Evolutionary conservation across 1,140 invertebrate species (phyloP).

Genomic region (Trichogramma pretiosum): DNA sequence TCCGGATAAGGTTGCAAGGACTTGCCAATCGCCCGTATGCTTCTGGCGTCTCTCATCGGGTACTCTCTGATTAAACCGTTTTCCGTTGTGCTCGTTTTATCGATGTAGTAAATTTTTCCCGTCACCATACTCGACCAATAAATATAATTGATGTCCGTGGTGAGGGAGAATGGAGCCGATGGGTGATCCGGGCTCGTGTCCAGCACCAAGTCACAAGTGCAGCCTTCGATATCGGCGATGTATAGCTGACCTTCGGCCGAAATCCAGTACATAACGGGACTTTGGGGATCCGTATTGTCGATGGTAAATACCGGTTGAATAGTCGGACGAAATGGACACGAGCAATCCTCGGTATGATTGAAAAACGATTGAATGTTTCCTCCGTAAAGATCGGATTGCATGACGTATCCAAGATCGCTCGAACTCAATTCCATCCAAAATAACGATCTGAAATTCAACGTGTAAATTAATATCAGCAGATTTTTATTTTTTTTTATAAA

Average conservation of each 20-base stretch:
- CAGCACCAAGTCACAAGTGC: slow-evolving; percentile 54
- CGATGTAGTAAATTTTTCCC: slow-evolving; percentile 55
- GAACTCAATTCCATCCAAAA: slow-evolving; percentile 60
- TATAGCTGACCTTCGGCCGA: slow-evolving; percentile 51
- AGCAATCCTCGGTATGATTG: slow-evolving; percentile 40
- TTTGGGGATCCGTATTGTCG: slow-evolving; percentile 52
- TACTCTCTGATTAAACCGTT: slow-evolving; percentile 17
- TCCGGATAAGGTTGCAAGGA: slow-evolving; percentile 68
- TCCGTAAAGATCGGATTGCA: slow-evolving; percentile 54
- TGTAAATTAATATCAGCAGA: slow-evolving; percentile 1
- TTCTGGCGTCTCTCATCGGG: slow-evolving; percentile 31
- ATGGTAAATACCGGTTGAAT: slow-evolving; percentile 55
- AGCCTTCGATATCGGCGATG: slow-evolving; percentile 58
- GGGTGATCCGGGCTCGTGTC: slow-evolving; percentile 38
- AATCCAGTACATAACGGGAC: slow-evolving; percentile 57
- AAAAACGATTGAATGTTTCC: slow-evolving; percentile 53
- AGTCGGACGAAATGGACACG: slow-evolving; percentile 41
- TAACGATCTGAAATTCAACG: slow-evolving; percentile 50
- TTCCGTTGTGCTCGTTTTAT: slow-evolving; percentile 38
- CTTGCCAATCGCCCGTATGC: slow-evolving; percentile 61
- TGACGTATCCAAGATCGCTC: slow-evolving; percentile 48
- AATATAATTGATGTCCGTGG: slow-evolving; percentile 56
- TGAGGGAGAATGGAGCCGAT: slow-evolving; percentile 52
- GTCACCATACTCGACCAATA: slow-evolving; percentile 60
- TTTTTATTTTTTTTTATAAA: slow-evolving; percentile 10